Evolutionary conservation across 64 coral and sea anemone genomes (phyloP), one percentile per base, ranked within the genome.

Genomic region (Pachyseris speciosa): DNA sequence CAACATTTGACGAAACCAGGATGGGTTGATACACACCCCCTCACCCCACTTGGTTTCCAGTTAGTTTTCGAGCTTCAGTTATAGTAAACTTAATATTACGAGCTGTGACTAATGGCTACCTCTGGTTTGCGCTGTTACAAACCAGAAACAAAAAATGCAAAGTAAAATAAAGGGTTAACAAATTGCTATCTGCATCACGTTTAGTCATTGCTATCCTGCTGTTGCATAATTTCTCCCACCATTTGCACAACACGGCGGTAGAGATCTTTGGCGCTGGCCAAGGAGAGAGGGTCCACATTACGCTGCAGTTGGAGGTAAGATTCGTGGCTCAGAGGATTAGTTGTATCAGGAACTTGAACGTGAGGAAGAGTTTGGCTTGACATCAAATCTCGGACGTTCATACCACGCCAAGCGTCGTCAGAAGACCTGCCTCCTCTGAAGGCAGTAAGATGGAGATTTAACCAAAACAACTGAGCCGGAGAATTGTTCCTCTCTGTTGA

Each of bases 381-480:
- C 67, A 70, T 15, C 67, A 70, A 70, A 37, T 70, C 67, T 37
- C 32, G 13, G 32, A 37, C 36, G 16, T 36, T 70, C 30, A 70
- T 39, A 37, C 67, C 67, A 37, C 67, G 67, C 67, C 67, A 70
- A 37, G 32, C 34, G 22, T 20, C 36, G 37, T 70, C 67, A 33
- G 31, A 33, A 36, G 67, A 36, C 31, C 31, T 37, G 16, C 67
- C 34, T 36, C 67, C 33, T 37, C 32, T 33, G 33, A 70, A 70
- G 16, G 67, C 37, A 36, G 67, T 70, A 22, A 70, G 67, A 22
- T 37, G 67, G 31, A 70, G 67, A 36, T 70, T 70, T 20, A 70
- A 36, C 32, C 34, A 70, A 70, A 70, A 93, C 36, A 87, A 67
- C 75, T 93, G 91, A 79, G 75, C 43, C 39, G 91, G 91, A 12